A percentile compares a stretch with the other conserved stretches of the same genome.
These are phyloP conservation scores for Alcedo quadribrachys DNA, from an alignment of 2,797 vertebrate genomes.

Conservation along the genomic window DNA sequence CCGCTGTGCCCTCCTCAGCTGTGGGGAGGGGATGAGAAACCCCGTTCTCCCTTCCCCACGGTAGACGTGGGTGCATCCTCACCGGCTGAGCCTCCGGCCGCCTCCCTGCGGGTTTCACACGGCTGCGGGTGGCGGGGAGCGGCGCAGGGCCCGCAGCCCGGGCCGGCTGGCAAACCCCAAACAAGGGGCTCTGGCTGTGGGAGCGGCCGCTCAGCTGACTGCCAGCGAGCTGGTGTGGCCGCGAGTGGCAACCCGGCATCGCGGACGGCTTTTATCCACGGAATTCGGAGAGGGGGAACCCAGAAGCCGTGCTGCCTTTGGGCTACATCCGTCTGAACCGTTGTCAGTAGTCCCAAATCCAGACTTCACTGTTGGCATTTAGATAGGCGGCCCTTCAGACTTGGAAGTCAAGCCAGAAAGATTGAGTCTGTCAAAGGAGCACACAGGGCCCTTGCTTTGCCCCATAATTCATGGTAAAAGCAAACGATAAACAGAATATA, in stretches of 20 bases:
- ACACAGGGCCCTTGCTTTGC: neutral
- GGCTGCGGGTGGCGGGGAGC: neutral
- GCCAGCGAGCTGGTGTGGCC: neutral
- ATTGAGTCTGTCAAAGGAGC: neutral
- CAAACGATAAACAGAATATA: neutral
- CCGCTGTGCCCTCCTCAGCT: neutral
- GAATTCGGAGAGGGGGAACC: fast-evolving
- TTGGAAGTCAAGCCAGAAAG: neutral
- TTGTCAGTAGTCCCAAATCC: neutral
- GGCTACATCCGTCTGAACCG: neutral
- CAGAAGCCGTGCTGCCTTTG: neutral
- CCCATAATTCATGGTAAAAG: neutral
- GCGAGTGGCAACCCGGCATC: fast-evolving
- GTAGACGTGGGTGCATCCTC: neutral
- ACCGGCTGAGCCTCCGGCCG: neutral
- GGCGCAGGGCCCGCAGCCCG: neutral
- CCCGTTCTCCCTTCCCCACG: neutral
- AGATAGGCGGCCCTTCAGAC: fast-evolving
- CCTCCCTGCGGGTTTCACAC: neutral
- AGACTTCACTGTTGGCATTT: fast-evolving
- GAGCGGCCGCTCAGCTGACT: neutral
- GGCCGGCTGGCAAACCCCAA: fast-evolving
- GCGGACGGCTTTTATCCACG: fast-evolving
- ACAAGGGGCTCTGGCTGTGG: fast-evolving
- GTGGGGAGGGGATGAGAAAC: too few species aligned